Conservation (phyloP, 1,140 invertebrate species). For the Papilio polyxenes region DNA sequence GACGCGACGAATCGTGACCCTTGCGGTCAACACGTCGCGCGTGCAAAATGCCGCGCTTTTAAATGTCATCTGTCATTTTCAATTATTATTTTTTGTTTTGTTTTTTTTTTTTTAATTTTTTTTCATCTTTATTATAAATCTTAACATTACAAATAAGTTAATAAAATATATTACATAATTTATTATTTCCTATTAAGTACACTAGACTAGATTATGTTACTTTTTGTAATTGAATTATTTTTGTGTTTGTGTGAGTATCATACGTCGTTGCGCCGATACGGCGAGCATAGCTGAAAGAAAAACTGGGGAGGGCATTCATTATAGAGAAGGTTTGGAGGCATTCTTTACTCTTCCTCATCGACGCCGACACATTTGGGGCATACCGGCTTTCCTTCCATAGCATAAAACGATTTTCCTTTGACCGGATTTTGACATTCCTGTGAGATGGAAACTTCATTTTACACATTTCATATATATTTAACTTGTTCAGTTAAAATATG, state of each 20-base stretch:
- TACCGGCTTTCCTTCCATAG: constrained; percentile 95
- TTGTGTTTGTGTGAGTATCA: constrained; percentile 60
- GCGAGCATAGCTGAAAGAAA: constrained; percentile 78
- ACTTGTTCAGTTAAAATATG: constrained; percentile 36
- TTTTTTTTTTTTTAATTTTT: constrained; percentile 73
- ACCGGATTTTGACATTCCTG: constrained; percentile 97
- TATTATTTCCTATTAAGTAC: constrained; percentile 66
- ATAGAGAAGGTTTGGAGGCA: constrained; percentile 50
- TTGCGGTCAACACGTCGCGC: constrained; percentile 41
- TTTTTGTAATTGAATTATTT: constrained; percentile 61
- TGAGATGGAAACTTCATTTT: constrained; percentile 40
- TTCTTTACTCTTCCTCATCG: constrained; percentile 90
- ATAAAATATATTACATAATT: constrained; percentile 79
- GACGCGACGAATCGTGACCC: constrained; percentile 42
- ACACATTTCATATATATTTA: background rate
- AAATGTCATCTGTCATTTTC: constrained; percentile 60
- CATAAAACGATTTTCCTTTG: constrained; percentile 96
- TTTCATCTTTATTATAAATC: constrained; percentile 79
- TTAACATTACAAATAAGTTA: constrained; percentile 77
- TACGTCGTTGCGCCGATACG: constrained; percentile 55
- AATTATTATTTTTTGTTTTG: constrained; percentile 71
- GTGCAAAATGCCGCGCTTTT: constrained; percentile 44
- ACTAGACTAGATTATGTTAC: constrained; percentile 58
- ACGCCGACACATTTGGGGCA: constrained; percentile 94
- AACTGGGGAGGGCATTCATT: constrained; percentile 62